phyloP scores from a whole-genome alignment of 2,797 vertebrate genomes.

The Enteromius trimaculatus region DNA sequence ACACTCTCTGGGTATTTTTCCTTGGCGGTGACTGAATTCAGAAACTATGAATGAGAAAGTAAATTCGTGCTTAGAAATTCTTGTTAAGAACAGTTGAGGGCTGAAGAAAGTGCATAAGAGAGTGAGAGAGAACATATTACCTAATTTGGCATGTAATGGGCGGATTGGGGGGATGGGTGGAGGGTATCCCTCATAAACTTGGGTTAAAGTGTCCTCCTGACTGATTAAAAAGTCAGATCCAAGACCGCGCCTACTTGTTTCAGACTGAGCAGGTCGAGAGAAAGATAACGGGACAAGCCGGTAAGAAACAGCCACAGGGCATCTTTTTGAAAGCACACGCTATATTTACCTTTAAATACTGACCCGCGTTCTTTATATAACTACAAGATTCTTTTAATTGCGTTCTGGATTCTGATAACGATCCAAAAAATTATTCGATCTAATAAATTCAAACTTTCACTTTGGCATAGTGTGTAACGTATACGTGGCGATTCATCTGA shows the following conservation, averaged over 20 bases:
- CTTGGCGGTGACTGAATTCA: background rate
- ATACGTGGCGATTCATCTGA: background rate
- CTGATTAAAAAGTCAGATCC: constrained; percentile 28
- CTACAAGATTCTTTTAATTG: background rate
- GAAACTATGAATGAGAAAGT: background rate
- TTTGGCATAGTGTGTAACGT: background rate
- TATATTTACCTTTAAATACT: background rate
- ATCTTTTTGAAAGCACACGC: background rate
- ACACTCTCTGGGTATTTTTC: background rate
- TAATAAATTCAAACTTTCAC: background rate
- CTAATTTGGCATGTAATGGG: constrained; percentile 44
- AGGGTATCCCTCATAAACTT: constrained; percentile 27
- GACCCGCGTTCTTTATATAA: background rate
- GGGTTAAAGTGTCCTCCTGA: background rate
- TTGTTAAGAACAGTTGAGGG: background rate
- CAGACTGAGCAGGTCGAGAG: constrained; percentile 9
- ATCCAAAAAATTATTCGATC: background rate
- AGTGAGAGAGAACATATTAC: background rate
- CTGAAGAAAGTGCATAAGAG: background rate
- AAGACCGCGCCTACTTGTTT: constrained; percentile 19
- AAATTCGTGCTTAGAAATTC: background rate
- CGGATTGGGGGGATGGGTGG: constrained; percentile 30
- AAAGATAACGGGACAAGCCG: constrained; percentile 35
- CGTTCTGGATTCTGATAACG: background rate
- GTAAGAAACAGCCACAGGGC: constrained; percentile 9